A percentile compares a stretch with the other conserved stretches of the same genome.
phyloP scores from a whole-genome alignment of 2,797 vertebrate species.

The Sternotherus odoratus region DNA sequence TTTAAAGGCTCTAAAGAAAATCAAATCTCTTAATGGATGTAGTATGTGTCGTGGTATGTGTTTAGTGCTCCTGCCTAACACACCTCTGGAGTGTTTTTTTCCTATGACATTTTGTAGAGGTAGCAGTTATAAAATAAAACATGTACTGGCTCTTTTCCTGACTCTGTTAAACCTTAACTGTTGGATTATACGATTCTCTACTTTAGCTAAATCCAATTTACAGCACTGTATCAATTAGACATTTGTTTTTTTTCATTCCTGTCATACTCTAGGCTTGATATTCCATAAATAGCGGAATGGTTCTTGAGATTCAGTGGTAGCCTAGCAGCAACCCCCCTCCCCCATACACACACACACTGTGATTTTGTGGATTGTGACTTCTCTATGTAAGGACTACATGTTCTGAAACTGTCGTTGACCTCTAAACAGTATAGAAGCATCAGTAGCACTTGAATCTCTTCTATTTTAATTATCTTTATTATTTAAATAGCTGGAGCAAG shows the following conservation, averaged over 20 bases:
- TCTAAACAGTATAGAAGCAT: not conserved
- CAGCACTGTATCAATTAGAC: not conserved
- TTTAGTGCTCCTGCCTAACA: not conserved
- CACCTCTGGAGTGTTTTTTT: not conserved
- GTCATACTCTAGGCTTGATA: not conserved
- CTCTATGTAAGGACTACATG: not conserved
- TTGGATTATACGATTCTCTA: not conserved
- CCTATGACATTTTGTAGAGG: not conserved
- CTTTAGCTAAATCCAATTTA: not conserved
- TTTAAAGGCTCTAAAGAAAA: not conserved
- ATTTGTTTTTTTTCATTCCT: conserved; percentile 6
- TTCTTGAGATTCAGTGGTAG: conserved; percentile 35
- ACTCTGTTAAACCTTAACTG: not conserved
- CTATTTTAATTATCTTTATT: conserved; percentile 32
- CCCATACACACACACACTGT: not conserved
- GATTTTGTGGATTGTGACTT: not conserved
- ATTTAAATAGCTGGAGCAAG: not conserved
- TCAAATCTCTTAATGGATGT: not conserved
- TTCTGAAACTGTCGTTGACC: conserved; percentile 17
- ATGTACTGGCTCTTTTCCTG: not conserved
- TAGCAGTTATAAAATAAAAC: not conserved
- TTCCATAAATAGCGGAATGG: conserved; percentile 11
- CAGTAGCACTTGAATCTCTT: not conserved
- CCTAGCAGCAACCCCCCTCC: not conserved
- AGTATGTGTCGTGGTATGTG: not conserved